Conservation (phyloP, 2,113 vertebrate species). For the Brevimyrus niger region DNA sequence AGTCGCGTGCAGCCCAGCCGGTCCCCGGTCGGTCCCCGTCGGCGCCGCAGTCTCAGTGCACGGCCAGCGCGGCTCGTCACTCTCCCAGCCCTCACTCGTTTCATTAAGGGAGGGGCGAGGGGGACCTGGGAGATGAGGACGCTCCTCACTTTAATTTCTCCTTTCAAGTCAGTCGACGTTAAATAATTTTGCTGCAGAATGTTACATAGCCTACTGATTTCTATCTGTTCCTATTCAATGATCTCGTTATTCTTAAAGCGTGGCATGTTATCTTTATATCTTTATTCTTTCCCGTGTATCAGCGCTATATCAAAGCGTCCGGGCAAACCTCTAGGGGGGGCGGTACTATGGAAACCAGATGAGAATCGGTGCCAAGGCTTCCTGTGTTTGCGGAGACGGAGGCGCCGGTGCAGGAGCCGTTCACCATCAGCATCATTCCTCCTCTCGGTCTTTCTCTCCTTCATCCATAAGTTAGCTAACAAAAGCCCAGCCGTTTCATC, state of each 20-base stretch:
- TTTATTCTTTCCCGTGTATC: constrained; percentile 5
- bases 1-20: constrained; percentile 41
- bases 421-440: neutral
- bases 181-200: neutral
- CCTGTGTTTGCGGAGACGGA: neutral
- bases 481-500: neutral
- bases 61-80: constrained; percentile 40
- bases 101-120: constrained; percentile 16
- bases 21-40: constrained; percentile 51
- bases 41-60: constrained; percentile 24
- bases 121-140: constrained; percentile 5
- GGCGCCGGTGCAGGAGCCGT: neutral
- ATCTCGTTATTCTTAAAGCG: neutral
- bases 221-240: neutral
- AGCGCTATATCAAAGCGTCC: constrained; percentile 1
- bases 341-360: constrained; percentile 69
- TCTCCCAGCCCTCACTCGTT: constrained; percentile 11
- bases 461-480: neutral
- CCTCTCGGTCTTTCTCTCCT: neutral
- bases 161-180: neutral
- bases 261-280: neutral
- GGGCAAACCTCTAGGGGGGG: constrained; percentile 48
- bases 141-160: constrained; percentile 6
- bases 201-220: neutral
- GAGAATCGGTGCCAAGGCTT: neutral